These are phyloP conservation scores for Hycleus phaleratus DNA, from an alignment of 1,140 invertebrate species.

Conservation along the genomic window DNA sequence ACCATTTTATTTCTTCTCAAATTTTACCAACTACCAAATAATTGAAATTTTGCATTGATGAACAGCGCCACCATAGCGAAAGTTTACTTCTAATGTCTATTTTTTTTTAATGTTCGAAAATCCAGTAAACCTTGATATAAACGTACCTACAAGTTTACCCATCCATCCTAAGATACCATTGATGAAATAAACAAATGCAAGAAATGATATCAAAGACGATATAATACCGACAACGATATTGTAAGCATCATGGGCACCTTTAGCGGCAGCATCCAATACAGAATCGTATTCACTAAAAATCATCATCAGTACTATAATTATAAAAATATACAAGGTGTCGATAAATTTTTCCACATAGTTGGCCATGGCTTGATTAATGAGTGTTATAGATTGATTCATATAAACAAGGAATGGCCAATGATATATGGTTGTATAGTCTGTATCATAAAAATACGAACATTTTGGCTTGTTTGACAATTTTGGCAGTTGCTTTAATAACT, in stretches of 20 bases:
- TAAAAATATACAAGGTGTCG: too few relatives aligned
- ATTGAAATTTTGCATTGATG: too few relatives aligned
- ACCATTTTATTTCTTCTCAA: too few relatives aligned
- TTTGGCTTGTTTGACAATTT: slow-evolving; percentile 33
- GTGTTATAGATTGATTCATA: too few relatives aligned
- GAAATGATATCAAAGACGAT: slow-evolving; percentile 87
- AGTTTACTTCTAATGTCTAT: too few relatives aligned
- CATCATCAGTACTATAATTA: background rate
- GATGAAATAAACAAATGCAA: slow-evolving; percentile 77
- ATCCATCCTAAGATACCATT: slow-evolving; percentile 75
- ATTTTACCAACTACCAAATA: too few relatives aligned
- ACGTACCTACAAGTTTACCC: slow-evolving; percentile 63
- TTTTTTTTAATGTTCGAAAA: slow-evolving; percentile 3
- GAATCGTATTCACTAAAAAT: slow-evolving; percentile 67
- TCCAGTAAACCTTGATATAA: slow-evolving; percentile 34
- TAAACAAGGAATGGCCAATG: too few relatives aligned
- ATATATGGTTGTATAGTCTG: too few relatives aligned
- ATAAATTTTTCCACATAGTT: too few relatives aligned
- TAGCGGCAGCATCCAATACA: slow-evolving; percentile 79
- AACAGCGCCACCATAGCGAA: too few relatives aligned
- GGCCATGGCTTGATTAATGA: too few relatives aligned
- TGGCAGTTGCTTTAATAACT: slow-evolving; percentile 58
- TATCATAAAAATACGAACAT: background rate
- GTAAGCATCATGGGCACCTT: slow-evolving; percentile 75
- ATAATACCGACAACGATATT: slow-evolving; percentile 80